A percentile compares a stretch with the other conserved stretches of the same genome.
phyloP scores from a whole-genome alignment of 2,113 vertebrate genomes.

The Conger conger region DNA sequence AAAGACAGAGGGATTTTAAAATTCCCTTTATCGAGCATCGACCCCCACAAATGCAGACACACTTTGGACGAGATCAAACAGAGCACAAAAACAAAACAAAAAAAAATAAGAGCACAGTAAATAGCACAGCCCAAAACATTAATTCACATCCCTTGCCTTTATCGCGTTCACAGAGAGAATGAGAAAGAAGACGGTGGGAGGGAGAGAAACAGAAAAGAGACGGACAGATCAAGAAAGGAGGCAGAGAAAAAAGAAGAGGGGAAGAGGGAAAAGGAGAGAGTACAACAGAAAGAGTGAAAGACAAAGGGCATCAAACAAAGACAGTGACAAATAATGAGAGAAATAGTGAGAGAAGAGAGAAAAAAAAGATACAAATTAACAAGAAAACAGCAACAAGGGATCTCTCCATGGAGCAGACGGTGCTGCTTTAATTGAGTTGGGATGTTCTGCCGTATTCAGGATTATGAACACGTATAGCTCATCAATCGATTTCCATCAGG shows the following conservation, averaged over 20 bases:
- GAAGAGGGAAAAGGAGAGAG: neutral
- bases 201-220: no score
- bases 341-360: neutral
- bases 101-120: neutral
- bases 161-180: no score
- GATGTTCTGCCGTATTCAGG: neutral
- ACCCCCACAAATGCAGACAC: no score
- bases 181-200: no score
- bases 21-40: no score
- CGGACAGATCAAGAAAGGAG: no score
- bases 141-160: no score
- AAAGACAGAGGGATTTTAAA: no score
- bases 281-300: neutral
- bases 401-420: no score
- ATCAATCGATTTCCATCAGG: neutral
- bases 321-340: slow-evolving; percentile 18
- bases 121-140: no score
- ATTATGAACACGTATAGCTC: neutral
- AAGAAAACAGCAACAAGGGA: neutral
- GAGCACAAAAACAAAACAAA: neutral
- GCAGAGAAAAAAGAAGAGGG: neutral
- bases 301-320: neutral
- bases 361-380: neutral
- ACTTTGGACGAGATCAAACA: neutral
- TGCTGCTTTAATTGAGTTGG: no score